phyloP scores from a whole-genome alignment of 2,113 vertebrate species.

The Brachypteracias leptosomus region DNA sequence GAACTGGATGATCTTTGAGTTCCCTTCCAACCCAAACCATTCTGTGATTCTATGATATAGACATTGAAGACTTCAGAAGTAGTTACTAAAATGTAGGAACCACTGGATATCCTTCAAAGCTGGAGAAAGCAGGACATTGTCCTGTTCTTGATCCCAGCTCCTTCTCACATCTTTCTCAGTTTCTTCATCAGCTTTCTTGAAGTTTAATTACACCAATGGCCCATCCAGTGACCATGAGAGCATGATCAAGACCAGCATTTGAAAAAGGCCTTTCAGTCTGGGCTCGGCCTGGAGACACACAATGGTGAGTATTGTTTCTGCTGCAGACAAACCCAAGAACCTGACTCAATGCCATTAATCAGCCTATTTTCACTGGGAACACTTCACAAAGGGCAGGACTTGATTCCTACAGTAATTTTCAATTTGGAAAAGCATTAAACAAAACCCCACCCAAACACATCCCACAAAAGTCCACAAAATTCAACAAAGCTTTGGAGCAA shows the following conservation, averaged over 20 bases:
- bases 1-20: not conserved
- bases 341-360: not conserved
- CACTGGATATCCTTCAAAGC: not conserved
- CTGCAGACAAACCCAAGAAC: not conserved
- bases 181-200: not conserved
- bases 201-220: not conserved
- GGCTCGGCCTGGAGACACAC: not conserved
- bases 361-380: not conserved
- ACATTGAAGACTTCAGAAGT: not conserved
- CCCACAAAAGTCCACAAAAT: not conserved
- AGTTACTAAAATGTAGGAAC: not conserved
- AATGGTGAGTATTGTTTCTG: not conserved
- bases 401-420: not conserved
- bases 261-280: not conserved
- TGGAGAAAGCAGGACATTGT: rapidly evolving
- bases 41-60: not conserved
- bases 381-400: not conserved
- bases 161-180: not conserved
- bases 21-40: not conserved
- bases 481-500: not conserved
- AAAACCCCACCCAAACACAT: not conserved
- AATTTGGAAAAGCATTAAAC: not conserved
- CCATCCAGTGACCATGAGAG: not conserved
- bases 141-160: not conserved
- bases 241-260: not conserved